Base-by-base conservation (phyloP, 2,113 vertebrate genomes). In the Cisticola juncidis region DNA sequence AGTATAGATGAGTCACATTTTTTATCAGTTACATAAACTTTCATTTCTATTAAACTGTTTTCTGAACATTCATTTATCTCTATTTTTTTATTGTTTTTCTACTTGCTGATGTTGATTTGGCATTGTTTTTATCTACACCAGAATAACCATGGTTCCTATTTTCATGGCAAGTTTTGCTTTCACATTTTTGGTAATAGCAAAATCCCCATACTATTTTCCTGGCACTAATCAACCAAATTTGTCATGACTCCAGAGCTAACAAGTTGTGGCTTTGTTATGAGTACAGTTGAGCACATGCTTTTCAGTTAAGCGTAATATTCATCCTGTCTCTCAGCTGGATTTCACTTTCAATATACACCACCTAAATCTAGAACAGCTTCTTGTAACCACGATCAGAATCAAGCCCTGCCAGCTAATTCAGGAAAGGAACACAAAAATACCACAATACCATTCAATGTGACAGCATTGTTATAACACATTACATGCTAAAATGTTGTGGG, bases 11-110 rank as follows among this genome's bases (percentile, higher is more conserved):
- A 97, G 60, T 94, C 86, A 91, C 33, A 23, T 22, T 60, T 90
- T 83, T 88, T 78, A 92, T 44, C 91, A 68, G 64, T 86, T 95
- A 76, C n/a, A 78, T 50, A 81, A 90, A 88, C 50, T 94, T 70
- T 58, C 17, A 40, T 61, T 73, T 90, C 47, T 81, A 64, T 58
- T 86, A 65, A 83, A 42, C 28, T 65, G 6, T 70, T 94, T 90
- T 83, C 56, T 70, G 44, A 85, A 81, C 3, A 22, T 40, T 22
- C 9, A 33, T 65, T 80, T 92, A 0, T 51, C 40, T 50, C 16
- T 61, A 1, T 24, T 31, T 60, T 38, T 35, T 20, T 19, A 6
- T 45, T 19, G 10, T 35, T 51, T 47, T 19, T 3, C 3, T 53
- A 4, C 13, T 71, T 72, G 28, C 36, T 76, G 14, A 40, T 51